phyloP scores from a whole-genome alignment of 1,140 invertebrate genomes.

The Hylaeus anthracinus region DNA sequence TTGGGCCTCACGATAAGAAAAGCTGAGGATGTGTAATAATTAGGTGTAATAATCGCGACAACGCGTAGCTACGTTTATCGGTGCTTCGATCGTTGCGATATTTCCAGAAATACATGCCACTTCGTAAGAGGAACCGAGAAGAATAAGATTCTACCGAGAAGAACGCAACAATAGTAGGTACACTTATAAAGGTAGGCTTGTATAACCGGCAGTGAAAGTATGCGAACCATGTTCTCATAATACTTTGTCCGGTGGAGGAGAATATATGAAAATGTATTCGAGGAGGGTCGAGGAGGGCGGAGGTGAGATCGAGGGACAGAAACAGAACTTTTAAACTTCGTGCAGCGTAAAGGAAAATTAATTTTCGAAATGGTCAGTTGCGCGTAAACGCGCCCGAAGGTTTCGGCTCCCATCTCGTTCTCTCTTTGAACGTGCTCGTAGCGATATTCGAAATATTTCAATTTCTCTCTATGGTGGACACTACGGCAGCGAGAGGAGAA shows the following conservation, averaged over 20 bases:
- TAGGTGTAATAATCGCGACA: not conserved
- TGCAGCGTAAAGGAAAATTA: not conserved
- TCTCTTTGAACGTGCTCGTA: not conserved
- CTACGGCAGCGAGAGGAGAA: too few species aligned
- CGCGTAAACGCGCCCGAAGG: not conserved
- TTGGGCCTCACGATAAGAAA: too few species aligned
- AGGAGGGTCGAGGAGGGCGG: constrained; percentile 37
- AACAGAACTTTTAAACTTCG: not conserved
- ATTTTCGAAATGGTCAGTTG: not conserved
- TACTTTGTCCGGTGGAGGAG: constrained; percentile 71
- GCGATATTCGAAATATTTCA: constrained; percentile 44
- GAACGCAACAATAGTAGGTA: constrained; percentile 35
- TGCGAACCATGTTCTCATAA: constrained; percentile 80
- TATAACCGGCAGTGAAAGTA: constrained; percentile 71
- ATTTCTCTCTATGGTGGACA: not conserved
- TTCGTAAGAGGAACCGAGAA: too few species aligned
- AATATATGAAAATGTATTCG: constrained; percentile 53
- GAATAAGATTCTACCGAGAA: constrained; percentile 8
- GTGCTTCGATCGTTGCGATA: too few species aligned
- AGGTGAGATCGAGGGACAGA: constrained; percentile 12
- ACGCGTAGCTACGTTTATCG: not conserved
- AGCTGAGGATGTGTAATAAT: too few species aligned
- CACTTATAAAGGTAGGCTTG: constrained; percentile 38
- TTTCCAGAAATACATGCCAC: too few species aligned
- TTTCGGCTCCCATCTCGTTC: too few species aligned